These are phyloP conservation scores for Cyprinus carpio DNA, from an alignment of 2,113 vertebrate species.

Conservation along the genomic window DNA sequence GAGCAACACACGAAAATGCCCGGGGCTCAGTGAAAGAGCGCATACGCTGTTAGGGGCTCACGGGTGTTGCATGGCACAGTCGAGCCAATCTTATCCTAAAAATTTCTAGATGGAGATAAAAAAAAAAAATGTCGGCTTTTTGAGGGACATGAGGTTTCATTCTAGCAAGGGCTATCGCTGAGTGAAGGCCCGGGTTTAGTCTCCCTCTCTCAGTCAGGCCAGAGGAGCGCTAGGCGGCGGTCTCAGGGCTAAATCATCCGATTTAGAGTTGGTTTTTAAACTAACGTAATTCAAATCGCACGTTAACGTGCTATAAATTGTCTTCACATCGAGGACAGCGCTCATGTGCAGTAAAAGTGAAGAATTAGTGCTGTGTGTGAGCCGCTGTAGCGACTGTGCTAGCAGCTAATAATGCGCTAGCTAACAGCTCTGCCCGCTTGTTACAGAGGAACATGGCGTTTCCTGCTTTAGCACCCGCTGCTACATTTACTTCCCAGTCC, in stretches of 20 bases:
- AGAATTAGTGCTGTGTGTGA: background rate
- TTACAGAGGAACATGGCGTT: background rate
- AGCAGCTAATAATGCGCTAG: constrained; percentile 23
- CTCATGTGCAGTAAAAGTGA: background rate
- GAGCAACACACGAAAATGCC: constrained; percentile 71
- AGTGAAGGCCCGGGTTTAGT: constrained; percentile 62
- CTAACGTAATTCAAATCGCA: constrained; percentile 11
- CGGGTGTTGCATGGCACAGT: background rate
- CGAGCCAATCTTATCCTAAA: background rate
- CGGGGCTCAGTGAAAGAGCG: constrained; percentile 52
- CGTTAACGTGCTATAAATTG: background rate
- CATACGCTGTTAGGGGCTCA: constrained; percentile 1
- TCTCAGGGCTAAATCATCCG: background rate
- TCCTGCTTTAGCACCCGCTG: background rate
- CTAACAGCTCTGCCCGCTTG: background rate
- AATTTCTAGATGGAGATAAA: background rate
- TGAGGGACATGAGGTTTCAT: constrained; percentile 33
- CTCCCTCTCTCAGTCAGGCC: background rate
- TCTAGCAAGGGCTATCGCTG: constrained; percentile 64
- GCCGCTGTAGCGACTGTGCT: constrained; percentile 13
- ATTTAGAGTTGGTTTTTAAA: background rate
- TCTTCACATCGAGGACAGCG: background rate
- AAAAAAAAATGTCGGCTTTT: constrained; percentile 15
- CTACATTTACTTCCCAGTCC: background rate
- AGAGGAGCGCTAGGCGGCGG: constrained; percentile 46